Evolutionary conservation across 2,888 invertebrate species (phyloP), one percentile per base, ranked within the genome.

Genomic region (Coremacera marginata): DNA sequence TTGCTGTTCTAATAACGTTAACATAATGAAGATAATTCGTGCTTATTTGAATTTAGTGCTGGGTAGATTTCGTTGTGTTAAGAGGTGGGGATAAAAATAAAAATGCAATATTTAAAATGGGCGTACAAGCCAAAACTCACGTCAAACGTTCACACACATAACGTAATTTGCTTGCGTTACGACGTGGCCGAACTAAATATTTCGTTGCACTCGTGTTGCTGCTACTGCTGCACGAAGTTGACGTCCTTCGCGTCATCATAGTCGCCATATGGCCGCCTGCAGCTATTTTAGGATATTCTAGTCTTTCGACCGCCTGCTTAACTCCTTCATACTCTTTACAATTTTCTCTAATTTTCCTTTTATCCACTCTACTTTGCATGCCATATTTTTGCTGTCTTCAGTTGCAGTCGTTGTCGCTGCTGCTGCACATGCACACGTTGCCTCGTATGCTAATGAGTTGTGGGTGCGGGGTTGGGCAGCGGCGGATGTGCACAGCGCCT

Each of bases 21-120:
- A 55, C 70, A 55, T 70, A 70, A 70, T 55, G 70, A 55, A 70
- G 55, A 70, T 70, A 70, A 70, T 70, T 70, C 52, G 34, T 70
- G 70, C 70, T 55, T 34, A 27, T 16, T 8, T 49, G 49, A n/a
- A 34, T 65, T 65, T 34, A 65, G 31, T 49, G 5, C 22, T 52
- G 27, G 44, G 44, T n/a, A 37, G 0, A 16, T n/a, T 19, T n/a
- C 19, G 22, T 55, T 55, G 55, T 22, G 11, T 44, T 44, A 11
- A 11, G 11, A 31, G 5, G 44, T 2, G 14, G 44, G 44, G 11
- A 44, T 11, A 14, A 44, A 14, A 14, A 19, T 52, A 70, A 70
- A 70, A 70, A 70, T 70, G 19, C 70, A 70, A 70, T 70, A 70
- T 14, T 19, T 16, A 8, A 55, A 31, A 31, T 31, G 27, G 55